phyloP scores from a whole-genome alignment of 2,113 vertebrate genomes.

The Microcebus murinus region DNA sequence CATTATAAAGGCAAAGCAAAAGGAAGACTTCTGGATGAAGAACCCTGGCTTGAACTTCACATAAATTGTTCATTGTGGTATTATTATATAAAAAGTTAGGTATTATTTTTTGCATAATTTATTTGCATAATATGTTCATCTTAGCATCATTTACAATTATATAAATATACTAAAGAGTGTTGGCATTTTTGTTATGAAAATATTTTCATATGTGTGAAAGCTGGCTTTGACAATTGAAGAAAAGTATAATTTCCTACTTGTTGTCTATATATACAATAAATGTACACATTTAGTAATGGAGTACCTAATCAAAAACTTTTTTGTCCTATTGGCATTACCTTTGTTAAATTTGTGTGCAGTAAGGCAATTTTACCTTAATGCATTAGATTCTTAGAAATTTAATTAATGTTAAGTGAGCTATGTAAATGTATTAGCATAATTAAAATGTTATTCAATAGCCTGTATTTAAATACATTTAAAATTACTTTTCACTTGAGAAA shows the following conservation, averaged over 20 bases:
- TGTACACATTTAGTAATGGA: not conserved
- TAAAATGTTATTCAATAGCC: constrained; percentile 38
- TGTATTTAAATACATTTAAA: constrained; percentile 49
- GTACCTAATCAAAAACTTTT: not conserved
- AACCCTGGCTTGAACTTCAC: not conserved
- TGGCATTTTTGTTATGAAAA: constrained; percentile 36
- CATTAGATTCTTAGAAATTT: not conserved
- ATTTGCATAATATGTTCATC: not conserved
- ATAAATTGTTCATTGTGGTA: not conserved
- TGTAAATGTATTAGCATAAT: constrained; percentile 19
- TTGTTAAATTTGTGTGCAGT: not conserved
- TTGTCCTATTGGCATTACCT: not conserved
- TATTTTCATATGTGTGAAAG: not conserved
- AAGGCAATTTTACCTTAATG: not conserved
- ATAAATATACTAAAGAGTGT: not conserved
- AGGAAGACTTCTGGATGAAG: not conserved
- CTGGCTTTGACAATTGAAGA: not conserved
- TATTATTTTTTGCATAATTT: not conserved
- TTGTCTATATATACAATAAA: not conserved
- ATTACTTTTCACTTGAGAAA: constrained; percentile 56
- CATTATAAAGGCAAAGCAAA: not conserved
- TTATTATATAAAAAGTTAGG: not conserved
- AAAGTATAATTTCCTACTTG: not conserved
- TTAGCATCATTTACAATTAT: constrained; percentile 14
- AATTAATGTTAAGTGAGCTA: constrained; percentile 8